phyloP scores from a whole-genome alignment of 1,140 invertebrate species.

The Ganaspis sp. region DNA sequence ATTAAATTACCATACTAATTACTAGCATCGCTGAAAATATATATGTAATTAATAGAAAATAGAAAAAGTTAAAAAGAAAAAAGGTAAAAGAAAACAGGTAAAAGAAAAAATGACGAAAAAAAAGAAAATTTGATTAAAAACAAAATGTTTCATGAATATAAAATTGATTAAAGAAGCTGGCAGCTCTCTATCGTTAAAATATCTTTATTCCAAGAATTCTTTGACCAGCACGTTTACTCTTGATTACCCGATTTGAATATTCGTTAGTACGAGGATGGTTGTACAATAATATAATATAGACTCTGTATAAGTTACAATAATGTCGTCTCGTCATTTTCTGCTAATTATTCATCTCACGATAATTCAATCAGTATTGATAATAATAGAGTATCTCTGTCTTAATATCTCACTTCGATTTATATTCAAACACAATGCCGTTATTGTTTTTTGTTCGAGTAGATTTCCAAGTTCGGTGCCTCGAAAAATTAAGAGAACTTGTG shows the following conservation, averaged over 20 bases:
- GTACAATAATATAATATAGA: slow-evolving; percentile 72
- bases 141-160: too few species aligned
- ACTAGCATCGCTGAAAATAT: background rate
- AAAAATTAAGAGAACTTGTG: slow-evolving; percentile 33
- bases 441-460: background rate
- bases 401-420: slow-evolving; percentile 38
- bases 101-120: background rate
- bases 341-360: slow-evolving; percentile 41
- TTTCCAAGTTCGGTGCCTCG: slow-evolving; percentile 21
- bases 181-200: slow-evolving; percentile 3
- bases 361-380: slow-evolving; percentile 52
- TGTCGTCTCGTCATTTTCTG: slow-evolving; percentile 51
- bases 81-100: background rate
- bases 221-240: slow-evolving; percentile 22
- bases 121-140: background rate
- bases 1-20: background rate
- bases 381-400: slow-evolving; percentile 57
- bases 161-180: slow-evolving; percentile 5
- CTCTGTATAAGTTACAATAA: slow-evolving; percentile 74
- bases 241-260: slow-evolving; percentile 53
- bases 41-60: too few species aligned
- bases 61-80: background rate
- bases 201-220: background rate
- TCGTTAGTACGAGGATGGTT: slow-evolving; percentile 69
- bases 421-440: slow-evolving; percentile 14